A percentile compares a stretch with the other conserved stretches of the same genome.
phyloP scores from a whole-genome alignment of 2,888 invertebrate species.

The Drosophila subsilvestris region DNA sequence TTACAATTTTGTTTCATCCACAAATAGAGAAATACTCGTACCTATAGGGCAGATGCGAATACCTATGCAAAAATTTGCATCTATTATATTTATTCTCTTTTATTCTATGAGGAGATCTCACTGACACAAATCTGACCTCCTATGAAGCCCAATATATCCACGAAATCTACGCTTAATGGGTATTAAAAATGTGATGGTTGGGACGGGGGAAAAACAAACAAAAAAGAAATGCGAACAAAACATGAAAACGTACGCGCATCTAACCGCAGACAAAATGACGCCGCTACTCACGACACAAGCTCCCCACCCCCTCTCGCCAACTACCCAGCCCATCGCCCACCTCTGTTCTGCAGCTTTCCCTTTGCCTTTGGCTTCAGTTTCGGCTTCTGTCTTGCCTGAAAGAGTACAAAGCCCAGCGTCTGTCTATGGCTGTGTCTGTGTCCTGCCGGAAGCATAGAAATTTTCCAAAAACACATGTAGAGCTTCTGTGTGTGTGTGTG shows the following conservation, averaged over 20 bases:
- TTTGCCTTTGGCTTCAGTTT: conserved; percentile 32
- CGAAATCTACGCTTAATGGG: conserved; percentile 4
- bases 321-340: not conserved
- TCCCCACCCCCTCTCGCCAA: not conserved
- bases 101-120: no score
- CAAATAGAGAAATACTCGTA: no score
- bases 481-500: conserved; percentile 14
- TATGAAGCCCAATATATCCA: not conserved
- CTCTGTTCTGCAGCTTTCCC: conserved; percentile 23
- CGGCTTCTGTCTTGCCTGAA: conserved; percentile 10
- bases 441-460: conserved; percentile 51
- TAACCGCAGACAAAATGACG: conserved; percentile 79
- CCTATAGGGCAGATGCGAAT: no score
- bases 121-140: no score
- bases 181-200: not conserved
- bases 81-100: no score
- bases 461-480: conserved; percentile 52
- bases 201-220: conserved; percentile 22
- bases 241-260: conserved; percentile 79
- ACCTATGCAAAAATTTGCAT: no score
- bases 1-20: no score
- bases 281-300: conserved; percentile 26
- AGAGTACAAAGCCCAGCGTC: conserved; percentile 23
- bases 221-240: conserved; percentile 55
- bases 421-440: conserved; percentile 21